Conservation (phyloP, 2,888 invertebrate species). For the Theristus sp. region DNA sequence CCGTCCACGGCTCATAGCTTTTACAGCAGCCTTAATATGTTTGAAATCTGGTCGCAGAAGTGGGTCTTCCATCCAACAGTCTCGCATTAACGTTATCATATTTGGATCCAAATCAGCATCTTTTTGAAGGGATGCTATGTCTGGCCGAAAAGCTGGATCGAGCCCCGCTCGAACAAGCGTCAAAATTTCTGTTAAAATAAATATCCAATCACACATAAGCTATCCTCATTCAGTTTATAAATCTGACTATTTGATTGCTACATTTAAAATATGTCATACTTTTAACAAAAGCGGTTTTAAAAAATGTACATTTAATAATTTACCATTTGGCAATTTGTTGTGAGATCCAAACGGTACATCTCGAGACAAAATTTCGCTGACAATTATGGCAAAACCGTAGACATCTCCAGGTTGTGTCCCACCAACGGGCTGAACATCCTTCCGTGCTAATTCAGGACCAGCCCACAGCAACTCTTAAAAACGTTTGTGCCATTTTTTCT, state of each 20-base stretch:
- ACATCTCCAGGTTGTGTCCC: slow-evolving; percentile 4
- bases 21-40: slow-evolving; percentile 62
- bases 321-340: background rate
- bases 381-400: slow-evolving; percentile 3
- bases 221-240: no score
- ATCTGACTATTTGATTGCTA: no score
- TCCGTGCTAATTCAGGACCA: slow-evolving; percentile 11
- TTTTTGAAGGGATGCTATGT: background rate
- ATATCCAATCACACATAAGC: no score
- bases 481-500: no score
- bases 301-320: no score
- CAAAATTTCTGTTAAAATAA: slow-evolving; percentile 7
- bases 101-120: background rate
- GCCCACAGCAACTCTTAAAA: no score
- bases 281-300: no score
- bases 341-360: slow-evolving; percentile 1
- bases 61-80: slow-evolving; percentile 80
- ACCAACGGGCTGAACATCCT: background rate
- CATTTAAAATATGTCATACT: no score
- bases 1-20: slow-evolving; percentile 74
- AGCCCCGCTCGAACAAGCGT: slow-evolving; percentile 6
- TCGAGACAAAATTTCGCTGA: slow-evolving; percentile 3
- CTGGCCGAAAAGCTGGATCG: slow-evolving; percentile 5
- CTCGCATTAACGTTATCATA: slow-evolving; percentile 44
- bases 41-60: slow-evolving; percentile 74